These are phyloP conservation scores for Tychaedon coryphoeus DNA, from an alignment of 2,113 vertebrate genomes.

Conservation along the genomic window DNA sequence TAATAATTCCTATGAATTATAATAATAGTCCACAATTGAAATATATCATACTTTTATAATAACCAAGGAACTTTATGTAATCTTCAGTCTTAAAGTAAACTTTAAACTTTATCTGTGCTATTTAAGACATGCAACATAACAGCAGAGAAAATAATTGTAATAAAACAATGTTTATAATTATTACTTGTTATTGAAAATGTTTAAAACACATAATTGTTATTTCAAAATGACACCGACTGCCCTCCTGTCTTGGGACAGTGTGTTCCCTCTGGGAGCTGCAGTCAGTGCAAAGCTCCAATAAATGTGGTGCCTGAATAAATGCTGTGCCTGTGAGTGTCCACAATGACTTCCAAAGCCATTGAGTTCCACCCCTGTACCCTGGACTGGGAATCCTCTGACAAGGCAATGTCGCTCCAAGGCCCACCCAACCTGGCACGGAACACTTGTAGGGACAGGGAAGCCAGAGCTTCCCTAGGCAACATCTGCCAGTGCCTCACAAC, in stretches of 20 bases:
- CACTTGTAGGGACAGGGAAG: no score
- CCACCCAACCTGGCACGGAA: not conserved
- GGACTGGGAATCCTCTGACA: not conserved
- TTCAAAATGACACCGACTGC: not conserved
- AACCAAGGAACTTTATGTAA: not conserved
- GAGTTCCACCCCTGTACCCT: not conserved
- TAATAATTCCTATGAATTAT: no score
- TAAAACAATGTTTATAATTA: fast-evolving
- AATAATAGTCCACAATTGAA: no score
- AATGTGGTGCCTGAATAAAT: not conserved
- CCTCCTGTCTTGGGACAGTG: not conserved
- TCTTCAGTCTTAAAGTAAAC: no score
- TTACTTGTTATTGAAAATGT: not conserved
- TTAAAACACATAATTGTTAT: not conserved
- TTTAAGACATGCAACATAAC: no score
- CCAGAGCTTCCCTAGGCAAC: no score
- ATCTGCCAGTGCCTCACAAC: no score
- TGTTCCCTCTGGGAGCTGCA: not conserved
- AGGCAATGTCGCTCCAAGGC: not conserved
- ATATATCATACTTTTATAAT: not conserved
- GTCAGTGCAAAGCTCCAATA: not conserved
- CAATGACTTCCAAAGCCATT: not conserved
- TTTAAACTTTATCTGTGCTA: no score
- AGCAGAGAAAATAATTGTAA: not conserved
- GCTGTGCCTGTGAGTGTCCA: not conserved